Percentiles rank a stretch among this genome's conserved stretches.
These are phyloP conservation scores for Geopemphigus sp. DNA, from an alignment of 1,140 invertebrate species.

Conservation along the genomic window DNA sequence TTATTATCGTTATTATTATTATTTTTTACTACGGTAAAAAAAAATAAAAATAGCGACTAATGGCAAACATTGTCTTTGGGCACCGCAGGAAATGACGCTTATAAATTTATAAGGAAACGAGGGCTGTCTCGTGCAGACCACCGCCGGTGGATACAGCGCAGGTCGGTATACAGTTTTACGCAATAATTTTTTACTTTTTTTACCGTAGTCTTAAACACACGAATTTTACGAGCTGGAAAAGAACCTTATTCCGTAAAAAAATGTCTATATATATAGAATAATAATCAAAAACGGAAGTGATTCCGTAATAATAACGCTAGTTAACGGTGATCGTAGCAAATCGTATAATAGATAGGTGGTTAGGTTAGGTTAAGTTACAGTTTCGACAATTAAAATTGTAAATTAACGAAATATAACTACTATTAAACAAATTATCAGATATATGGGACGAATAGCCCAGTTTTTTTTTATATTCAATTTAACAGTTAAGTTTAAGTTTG, in stretches of 20 bases:
- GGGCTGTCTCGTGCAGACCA: conserved; percentile 31
- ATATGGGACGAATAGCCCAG: too few relatives aligned
- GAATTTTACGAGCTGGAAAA: conserved; percentile 42
- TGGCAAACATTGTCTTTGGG: conserved; percentile 44
- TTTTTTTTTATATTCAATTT: too few relatives aligned
- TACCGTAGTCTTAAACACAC: background rate
- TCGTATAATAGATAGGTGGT: too few relatives aligned
- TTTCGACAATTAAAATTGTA: too few relatives aligned
- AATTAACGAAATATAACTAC: too few relatives aligned
- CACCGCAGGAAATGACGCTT: conserved; percentile 35
- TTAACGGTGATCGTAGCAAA: background rate
- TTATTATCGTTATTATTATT: conserved; percentile 24
- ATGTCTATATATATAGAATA: background rate
- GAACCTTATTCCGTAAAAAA: background rate
- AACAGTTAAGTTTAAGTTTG: too few relatives aligned
- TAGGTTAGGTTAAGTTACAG: too few relatives aligned
- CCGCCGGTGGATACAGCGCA: conserved; percentile 6
- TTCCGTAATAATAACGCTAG: background rate
- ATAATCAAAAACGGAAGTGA: conserved; percentile 32
- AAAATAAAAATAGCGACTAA: conserved; percentile 17
- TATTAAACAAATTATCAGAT: too few relatives aligned
- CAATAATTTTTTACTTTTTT: conserved; percentile 36
- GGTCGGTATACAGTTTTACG: conserved; percentile 15
- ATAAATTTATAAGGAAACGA: conserved; percentile 42
- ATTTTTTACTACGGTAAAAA: background rate